Evolutionary conservation across 2,113 vertebrate species (phyloP), one percentile per base, ranked within the genome.

Genomic region (Xenopus laevis): DNA sequence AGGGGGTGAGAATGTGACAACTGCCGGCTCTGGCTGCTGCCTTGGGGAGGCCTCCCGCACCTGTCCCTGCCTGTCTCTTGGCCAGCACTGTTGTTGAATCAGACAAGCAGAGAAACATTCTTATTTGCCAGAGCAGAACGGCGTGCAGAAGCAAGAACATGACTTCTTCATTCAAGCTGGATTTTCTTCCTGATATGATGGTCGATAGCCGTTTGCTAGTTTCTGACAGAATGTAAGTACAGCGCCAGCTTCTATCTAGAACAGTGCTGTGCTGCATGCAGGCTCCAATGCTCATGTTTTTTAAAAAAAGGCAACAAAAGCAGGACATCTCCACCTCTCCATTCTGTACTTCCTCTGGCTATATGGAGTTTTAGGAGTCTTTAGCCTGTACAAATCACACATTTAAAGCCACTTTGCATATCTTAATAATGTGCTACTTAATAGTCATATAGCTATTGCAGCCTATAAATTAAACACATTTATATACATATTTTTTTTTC

Each of bases 141-240:
- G 83, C 83, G 84, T 83, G 83, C 80, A 84, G 84, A 82, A 83
- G 79, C 80, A 80, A 79, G 84, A 89, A 83, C 90, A 98, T 98
- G 96, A 96, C 94, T 95, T 95, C 95, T 91, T 94, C 95, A 81
- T 97, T 96, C 93, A 94, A 91, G 91, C 93, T 96, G 94, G 94
- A 96, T 94, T 97, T 98, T 89, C 93, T 98, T 85, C 94, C 95
- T 83, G 93, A 95, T 83, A 93, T 94, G 93, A 94, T 96, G 95
- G 94, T 96, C 82, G 95, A 98, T 83, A 94, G 93, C 83, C 94
- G 94, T 78, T 86, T 96, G 92, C 90, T 97, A 65, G 90, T 91
- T 71, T 85, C 95, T 45, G 95, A 98, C 79, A 90, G 92, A 89
- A 89, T 97, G 96, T 98, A 90, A 98, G 96, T 95, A 86, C 7